Percentiles rank a stretch among this genome's conserved stretches.
Conservation (phyloP, 2,888 invertebrate genomes). For the Pandemis corylana region DNA sequence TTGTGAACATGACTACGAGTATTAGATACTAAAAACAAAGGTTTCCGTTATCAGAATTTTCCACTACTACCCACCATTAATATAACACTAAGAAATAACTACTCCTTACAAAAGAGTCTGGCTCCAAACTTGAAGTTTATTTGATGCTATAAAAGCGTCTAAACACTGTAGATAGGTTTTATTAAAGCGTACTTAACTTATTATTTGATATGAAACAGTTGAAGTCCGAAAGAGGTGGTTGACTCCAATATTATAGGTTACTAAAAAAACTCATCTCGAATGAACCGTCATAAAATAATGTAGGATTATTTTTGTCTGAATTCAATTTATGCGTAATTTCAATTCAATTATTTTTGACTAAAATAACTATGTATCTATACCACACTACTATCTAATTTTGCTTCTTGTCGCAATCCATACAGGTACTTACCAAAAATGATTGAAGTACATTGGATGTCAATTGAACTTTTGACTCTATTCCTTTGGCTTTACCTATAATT, state of each 20-base stretch:
- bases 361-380: no score
- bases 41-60: neutral
- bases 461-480: no score
- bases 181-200: conserved; percentile 1
- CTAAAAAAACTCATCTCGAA: conserved; percentile 1
- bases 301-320: neutral
- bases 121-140: neutral
- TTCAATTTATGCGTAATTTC: neutral
- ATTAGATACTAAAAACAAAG: no score
- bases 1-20: no score
- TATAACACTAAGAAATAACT: neutral
- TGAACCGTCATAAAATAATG: neutral
- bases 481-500: no score
- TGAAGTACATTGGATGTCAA: no score
- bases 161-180: neutral
- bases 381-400: no score
- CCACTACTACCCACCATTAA: no score
- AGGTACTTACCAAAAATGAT: no score
- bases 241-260: neutral
- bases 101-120: neutral
- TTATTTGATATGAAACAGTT: neutral
- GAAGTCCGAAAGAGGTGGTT: neutral
- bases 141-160: neutral
- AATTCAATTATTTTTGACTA: no score
- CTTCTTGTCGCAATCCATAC: no score